Percentiles rank a stretch among this genome's conserved stretches.
Conservation (phyloP, 2,797 vertebrate genomes). For the Ptychadena robeensis region DNA sequence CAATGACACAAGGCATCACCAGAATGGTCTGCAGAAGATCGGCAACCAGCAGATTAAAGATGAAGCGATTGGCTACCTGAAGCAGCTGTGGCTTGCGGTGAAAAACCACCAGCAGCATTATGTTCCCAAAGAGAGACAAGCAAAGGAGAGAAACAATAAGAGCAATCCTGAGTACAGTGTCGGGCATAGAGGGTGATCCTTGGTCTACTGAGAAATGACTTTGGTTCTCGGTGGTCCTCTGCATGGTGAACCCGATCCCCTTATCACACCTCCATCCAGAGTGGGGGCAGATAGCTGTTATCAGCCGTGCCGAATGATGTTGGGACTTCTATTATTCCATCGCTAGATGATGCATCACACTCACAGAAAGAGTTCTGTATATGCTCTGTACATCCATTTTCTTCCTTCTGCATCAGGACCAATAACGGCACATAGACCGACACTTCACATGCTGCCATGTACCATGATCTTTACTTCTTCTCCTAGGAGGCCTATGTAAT, state of each 20-base stretch:
- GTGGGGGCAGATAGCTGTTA: slow-evolving; percentile 3
- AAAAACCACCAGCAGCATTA: slow-evolving; percentile 84
- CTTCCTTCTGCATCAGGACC: slow-evolving; percentile 31
- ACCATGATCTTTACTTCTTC: slow-evolving; percentile 30
- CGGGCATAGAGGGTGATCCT: slow-evolving; percentile 62
- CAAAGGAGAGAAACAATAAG: slow-evolving; percentile 82
- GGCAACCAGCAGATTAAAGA: slow-evolving; percentile 87
- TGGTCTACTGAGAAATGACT: slow-evolving; percentile 45
- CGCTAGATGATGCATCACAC: slow-evolving; percentile 18
- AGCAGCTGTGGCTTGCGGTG: slow-evolving; percentile 88
- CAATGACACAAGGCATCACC: slow-evolving; percentile 88
- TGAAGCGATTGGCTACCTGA: slow-evolving; percentile 88
- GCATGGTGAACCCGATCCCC: slow-evolving; percentile 45
- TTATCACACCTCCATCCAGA: slow-evolving; percentile 48
- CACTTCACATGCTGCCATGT: slow-evolving; percentile 45
- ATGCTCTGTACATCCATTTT: slow-evolving; percentile 34
- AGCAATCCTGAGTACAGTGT: slow-evolving; percentile 72
- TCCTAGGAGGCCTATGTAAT: slow-evolving; percentile 48
- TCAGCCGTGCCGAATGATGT: slow-evolving; percentile 3
- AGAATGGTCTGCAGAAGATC: slow-evolving; percentile 86
- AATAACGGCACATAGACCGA: slow-evolving; percentile 4
- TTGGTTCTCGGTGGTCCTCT: slow-evolving; percentile 54
- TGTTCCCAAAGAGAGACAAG: slow-evolving; percentile 83
- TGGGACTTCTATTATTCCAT: slow-evolving; percentile 23
- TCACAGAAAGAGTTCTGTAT: slow-evolving; percentile 31